phyloP scores from a whole-genome alignment of 2,113 vertebrate species.

The Neotragus moschatus region DNA sequence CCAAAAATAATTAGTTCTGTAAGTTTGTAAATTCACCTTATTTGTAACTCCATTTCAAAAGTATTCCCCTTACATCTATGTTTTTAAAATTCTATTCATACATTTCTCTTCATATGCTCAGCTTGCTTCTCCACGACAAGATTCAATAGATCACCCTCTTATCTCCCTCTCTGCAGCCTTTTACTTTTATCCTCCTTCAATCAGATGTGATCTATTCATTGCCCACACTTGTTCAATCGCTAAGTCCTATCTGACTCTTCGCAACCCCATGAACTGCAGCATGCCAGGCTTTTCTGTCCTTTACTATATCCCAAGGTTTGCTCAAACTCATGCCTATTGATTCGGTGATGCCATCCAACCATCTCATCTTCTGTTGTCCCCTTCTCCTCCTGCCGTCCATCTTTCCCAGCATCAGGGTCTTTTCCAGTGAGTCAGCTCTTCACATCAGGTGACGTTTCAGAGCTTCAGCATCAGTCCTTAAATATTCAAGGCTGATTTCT shows the following conservation, averaged over 20 bases:
- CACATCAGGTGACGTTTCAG: neutral
- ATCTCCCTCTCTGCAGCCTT: accelerated
- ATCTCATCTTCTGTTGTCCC: neutral
- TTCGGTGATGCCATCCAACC: neutral
- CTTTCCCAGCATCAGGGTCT: neutral
- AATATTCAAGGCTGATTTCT: neutral
- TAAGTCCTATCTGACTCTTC: neutral
- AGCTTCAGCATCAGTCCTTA: neutral
- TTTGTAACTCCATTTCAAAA: neutral
- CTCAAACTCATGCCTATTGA: neutral
- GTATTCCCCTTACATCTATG: neutral
- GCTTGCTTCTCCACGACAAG: neutral
- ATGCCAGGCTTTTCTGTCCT: neutral
- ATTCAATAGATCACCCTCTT: accelerated
- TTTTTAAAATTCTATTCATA: neutral
- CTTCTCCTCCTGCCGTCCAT: neutral
- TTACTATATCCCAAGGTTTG: neutral
- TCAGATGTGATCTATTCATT: too few relatives aligned
- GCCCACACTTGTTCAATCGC: accelerated
- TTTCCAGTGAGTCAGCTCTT: neutral
- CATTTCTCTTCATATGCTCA: accelerated
- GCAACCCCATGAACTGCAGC: neutral
- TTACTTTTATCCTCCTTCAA: neutral
- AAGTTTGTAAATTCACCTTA: neutral
- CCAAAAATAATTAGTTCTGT: neutral